phyloP scores from a whole-genome alignment of 2,888 invertebrate genomes.

The Folsomia candida region DNA sequence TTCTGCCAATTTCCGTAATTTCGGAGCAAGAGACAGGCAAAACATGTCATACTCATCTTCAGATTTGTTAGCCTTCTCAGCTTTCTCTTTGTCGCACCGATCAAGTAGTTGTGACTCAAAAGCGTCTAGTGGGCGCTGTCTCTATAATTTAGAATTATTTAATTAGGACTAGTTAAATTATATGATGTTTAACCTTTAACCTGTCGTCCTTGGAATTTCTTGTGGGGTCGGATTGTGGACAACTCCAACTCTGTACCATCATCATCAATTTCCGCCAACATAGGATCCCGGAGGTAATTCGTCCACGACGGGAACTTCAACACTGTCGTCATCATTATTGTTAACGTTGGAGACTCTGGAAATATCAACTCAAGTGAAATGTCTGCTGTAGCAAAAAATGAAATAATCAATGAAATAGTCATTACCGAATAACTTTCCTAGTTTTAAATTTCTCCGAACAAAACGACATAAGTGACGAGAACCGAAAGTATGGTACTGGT shows the following conservation, averaged over 20 bases:
- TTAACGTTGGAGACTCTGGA: not conserved
- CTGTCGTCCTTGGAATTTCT: too few relatives aligned
- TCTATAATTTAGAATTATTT: too few relatives aligned
- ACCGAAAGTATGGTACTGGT: not conserved
- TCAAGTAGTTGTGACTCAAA: not conserved
- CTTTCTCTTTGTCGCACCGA: not conserved
- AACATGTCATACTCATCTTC: not conserved
- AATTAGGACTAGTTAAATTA: too few relatives aligned
- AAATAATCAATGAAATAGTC: too few relatives aligned
- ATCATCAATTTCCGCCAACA: not conserved
- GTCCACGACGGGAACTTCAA: not conserved
- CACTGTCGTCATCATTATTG: not conserved
- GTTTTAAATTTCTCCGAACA: not conserved
- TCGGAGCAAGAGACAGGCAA: not conserved
- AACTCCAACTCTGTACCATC: too few relatives aligned
- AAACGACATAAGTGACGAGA: not conserved
- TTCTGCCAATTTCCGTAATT: not conserved
- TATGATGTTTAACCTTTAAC: too few relatives aligned
- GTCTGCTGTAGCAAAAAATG: too few relatives aligned
- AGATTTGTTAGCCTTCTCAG: not conserved
- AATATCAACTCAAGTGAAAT: not conserved
- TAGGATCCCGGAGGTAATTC: not conserved
- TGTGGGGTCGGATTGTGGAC: too few relatives aligned
- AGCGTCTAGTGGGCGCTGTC: not conserved
- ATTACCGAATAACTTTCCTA: too few relatives aligned